Percentiles rank a stretch among this genome's conserved stretches.
Conservation (phyloP, 2,888 invertebrate genomes). For the Busseola fusca region DNA sequence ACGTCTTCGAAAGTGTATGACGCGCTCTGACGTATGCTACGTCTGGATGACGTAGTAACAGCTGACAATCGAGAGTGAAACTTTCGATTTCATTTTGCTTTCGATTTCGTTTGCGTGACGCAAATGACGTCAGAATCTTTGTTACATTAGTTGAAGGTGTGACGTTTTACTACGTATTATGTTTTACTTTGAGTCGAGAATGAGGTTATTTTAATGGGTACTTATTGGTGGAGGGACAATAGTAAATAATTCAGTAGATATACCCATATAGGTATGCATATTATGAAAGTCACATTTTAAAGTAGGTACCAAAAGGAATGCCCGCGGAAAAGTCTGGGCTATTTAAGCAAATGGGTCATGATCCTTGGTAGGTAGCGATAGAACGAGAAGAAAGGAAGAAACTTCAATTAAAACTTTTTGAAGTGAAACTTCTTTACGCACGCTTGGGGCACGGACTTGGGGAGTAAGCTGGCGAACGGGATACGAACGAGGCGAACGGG, state of each 20-base stretch:
- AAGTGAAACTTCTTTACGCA: no score
- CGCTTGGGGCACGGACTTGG: no score
- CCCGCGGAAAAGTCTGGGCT: background rate
- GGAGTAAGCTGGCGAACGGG: no score
- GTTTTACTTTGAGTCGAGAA: background rate
- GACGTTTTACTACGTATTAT: slow-evolving; percentile 6
- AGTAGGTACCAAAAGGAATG: background rate
- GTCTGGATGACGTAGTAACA: slow-evolving; percentile 54
- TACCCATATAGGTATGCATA: background rate
- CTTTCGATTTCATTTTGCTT: slow-evolving; percentile 64
- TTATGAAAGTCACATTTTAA: background rate
- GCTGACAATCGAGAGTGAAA: slow-evolving; percentile 55
- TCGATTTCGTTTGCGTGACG: slow-evolving; percentile 58
- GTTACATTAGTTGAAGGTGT: slow-evolving; percentile 10
- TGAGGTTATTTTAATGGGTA: background rate
- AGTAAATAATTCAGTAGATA: background rate
- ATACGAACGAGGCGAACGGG: no score
- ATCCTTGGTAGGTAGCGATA: background rate
- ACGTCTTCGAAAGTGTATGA: slow-evolving; percentile 26
- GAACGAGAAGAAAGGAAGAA: background rate
- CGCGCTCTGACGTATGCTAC: slow-evolving; percentile 26
- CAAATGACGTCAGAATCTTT: slow-evolving; percentile 24
- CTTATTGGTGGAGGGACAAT: background rate
- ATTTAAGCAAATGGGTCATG: background rate
- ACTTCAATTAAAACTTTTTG: background rate